These are phyloP conservation scores for Phoenicopterus ruber DNA, from an alignment of 2,113 vertebrate species.

Conservation along the genomic window DNA sequence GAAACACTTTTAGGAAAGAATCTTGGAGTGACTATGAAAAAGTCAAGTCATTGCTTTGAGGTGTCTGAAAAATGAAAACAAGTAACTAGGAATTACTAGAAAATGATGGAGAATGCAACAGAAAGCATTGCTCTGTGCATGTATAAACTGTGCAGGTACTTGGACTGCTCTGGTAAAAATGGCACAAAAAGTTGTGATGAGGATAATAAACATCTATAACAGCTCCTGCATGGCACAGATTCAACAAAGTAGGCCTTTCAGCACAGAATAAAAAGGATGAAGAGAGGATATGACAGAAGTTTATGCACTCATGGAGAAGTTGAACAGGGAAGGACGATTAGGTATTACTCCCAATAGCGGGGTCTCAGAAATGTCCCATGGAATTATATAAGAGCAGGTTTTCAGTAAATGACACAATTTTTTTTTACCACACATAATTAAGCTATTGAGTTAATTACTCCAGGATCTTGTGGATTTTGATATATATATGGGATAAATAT, in stretches of 20 bases:
- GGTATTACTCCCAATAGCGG: not conserved
- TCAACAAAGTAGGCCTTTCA: not conserved
- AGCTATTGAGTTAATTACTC: not conserved
- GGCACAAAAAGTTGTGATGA: not conserved
- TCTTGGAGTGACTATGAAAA: not conserved
- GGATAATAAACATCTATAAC: not conserved
- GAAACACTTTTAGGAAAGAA: not conserved
- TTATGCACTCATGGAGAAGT: not conserved
- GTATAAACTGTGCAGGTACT: not conserved
- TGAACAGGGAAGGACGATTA: not conserved
- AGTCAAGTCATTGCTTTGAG: not conserved
- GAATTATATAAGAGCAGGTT: not conserved
- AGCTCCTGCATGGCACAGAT: not conserved
- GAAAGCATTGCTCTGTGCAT: not conserved
- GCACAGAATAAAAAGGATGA: not conserved
- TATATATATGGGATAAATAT: not conserved
- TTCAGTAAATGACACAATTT: not conserved
- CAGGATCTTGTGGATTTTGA: not conserved
- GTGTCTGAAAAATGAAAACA: not conserved
- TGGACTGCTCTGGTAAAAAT: not conserved
- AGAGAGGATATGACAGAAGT: not conserved
- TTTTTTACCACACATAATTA: not conserved
- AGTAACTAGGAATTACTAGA: not conserved
- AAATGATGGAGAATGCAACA: not conserved
- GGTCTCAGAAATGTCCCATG: not conserved